These are phyloP conservation scores for Mastomys natalensis DNA, from an alignment of 2,113 vertebrate species.

Conservation along the genomic window DNA sequence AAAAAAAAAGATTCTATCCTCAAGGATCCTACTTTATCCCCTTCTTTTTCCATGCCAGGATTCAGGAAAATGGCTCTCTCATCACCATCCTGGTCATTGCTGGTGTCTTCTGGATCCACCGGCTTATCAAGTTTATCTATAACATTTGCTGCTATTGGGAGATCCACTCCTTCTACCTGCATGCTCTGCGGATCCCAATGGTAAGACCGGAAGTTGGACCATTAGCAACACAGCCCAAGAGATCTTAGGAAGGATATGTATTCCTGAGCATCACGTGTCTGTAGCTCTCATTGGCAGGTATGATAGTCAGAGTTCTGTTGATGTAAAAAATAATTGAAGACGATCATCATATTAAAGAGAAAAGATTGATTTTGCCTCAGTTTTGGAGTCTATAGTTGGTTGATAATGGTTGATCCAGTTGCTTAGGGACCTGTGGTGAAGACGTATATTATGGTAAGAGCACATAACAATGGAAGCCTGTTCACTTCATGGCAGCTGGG, in stretches of 20 bases:
- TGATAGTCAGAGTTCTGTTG: neutral
- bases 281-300: neutral
- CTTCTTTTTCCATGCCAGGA: slow-evolving; percentile 86
- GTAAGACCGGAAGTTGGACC: slow-evolving; percentile 82
- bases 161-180: slow-evolving; percentile 97
- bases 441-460: neutral
- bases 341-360: neutral
- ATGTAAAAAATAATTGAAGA: neutral
- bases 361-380: neutral
- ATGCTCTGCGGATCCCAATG: slow-evolving; percentile 96
- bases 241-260: neutral
- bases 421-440: neutral
- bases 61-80: slow-evolving; percentile 94
- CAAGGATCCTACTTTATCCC: neutral
- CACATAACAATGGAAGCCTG: neutral
- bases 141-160: slow-evolving; percentile 99
- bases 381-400: neutral
- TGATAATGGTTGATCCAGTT: neutral
- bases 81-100: slow-evolving; percentile 96
- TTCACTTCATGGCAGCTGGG: neutral
- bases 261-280: neutral
- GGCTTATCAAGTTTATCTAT: slow-evolving; percentile 97
- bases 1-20: slow-evolving; percentile 34
- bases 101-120: slow-evolving; percentile 97
- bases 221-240: neutral